A percentile compares a stretch with the other conserved stretches of the same genome.
These are phyloP conservation scores for Lycophotia porphyrea DNA, from an alignment of 2,888 invertebrate genomes.

Conservation along the genomic window DNA sequence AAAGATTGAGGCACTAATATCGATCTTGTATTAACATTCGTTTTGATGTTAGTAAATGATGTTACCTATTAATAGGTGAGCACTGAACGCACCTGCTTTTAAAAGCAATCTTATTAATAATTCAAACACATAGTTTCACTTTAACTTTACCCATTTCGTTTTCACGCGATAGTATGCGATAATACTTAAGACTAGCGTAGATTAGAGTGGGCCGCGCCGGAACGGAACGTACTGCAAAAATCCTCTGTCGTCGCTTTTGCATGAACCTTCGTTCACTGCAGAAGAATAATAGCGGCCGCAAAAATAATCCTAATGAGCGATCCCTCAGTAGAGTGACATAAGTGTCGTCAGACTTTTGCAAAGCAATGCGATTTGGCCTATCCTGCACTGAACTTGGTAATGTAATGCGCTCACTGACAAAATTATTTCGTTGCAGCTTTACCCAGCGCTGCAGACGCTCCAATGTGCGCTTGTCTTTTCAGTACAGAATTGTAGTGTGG, in stretches of 20 bases:
- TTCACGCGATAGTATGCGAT: conserved; percentile 3
- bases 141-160: conserved; percentile 14
- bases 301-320: not conserved
- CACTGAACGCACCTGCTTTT: not conserved
- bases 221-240: not conserved
- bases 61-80: not conserved
- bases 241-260: not conserved
- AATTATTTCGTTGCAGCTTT: not conserved
- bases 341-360: not conserved
- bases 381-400: not conserved
- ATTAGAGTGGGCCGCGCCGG: not conserved
- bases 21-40: not conserved
- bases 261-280: not conserved
- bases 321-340: not conserved
- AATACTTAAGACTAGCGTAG: not conserved
- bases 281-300: not conserved
- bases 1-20: not conserved
- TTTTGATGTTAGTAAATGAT: no score
- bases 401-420: not conserved
- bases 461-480: not conserved
- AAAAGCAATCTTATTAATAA: conserved; percentile 11
- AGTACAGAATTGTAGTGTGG: not conserved
- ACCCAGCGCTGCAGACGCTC: not conserved
- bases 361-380: not conserved
- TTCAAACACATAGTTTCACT: conserved; percentile 8